Evolutionary conservation across 2,888 invertebrate species (phyloP), one percentile per base, ranked within the genome.

Genomic region (Eudemis profundana): DNA sequence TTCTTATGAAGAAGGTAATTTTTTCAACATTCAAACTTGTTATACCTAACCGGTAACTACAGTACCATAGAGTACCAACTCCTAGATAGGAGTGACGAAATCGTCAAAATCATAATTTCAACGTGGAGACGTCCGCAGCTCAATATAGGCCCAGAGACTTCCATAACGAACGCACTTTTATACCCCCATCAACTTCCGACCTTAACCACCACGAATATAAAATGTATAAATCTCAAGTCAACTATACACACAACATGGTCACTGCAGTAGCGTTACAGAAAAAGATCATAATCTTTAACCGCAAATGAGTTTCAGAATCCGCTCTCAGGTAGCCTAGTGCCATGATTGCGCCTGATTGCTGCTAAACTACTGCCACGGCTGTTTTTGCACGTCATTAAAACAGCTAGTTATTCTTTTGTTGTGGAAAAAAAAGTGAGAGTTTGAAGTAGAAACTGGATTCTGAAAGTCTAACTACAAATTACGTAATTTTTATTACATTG

Each of bases 291-390:
- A 87, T 85, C 83, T 75, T 78, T 78, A 74, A 87, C 90, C 89
- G 82, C 89, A 89, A 90, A 90, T 86, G 85, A 85, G 85, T 82
- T 84, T 85, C 77, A 74, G 79, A 85, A 82, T 84, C 82, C 81
- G 81, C 82, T 80, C 71, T 70, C 79, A 76, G 78, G 79, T 87
- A 85, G 82, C 80, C 81, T 23, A 33, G 33, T 33, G 33, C 78
- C 84, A 80, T 85, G 82, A 88, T 90, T 87, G 86, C 82, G 69
- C 77, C 79, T 87, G 88, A 88, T 89, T 90, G 88, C 83, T 68
- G 73, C 73, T 86, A 87, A 87, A 86, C 87, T 85, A 80, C 79
- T 77, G 74, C 74, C 72, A 73, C 72, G 69, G 74, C 72, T 74
- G 78, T 85, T 85, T 82, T 83, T 84, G 81, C 78, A 72, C 73